Evolutionary conservation across 2,113 vertebrate species (phyloP).

Genomic region (Ariopsis seemanni): DNA sequence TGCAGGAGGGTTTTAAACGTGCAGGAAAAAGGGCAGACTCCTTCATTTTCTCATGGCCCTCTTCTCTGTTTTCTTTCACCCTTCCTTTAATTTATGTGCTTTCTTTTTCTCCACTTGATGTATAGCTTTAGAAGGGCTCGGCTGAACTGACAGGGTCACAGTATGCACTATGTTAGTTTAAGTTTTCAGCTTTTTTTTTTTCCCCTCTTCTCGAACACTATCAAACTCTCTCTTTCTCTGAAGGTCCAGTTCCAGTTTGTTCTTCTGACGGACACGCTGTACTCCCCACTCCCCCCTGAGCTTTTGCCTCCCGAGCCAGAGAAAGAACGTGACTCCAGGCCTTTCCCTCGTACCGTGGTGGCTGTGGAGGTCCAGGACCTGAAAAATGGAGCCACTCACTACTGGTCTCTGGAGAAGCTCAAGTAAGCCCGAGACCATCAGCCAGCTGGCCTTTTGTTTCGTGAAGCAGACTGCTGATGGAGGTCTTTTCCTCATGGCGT

Average conservation of each 20-base stretch:
- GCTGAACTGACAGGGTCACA: background rate
- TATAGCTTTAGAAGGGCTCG: slow-evolving; percentile 29
- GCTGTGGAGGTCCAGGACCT: slow-evolving; percentile 96
- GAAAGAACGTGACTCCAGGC: slow-evolving; percentile 74
- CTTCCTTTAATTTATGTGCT: slow-evolving; percentile 53
- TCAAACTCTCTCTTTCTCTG: background rate
- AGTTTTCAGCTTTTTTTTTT: background rate
- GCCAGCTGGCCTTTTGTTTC: background rate
- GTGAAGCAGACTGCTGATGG: background rate
- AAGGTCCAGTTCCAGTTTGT: slow-evolving; percentile 99
- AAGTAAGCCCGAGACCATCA: slow-evolving; percentile 72
- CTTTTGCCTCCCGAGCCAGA: slow-evolving; percentile 81
- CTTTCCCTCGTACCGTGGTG: slow-evolving; percentile 92
- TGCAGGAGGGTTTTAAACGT: slow-evolving; percentile 46
- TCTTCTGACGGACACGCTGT: slow-evolving; percentile 90
- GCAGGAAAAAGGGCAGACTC: background rate
- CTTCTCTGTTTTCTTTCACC: slow-evolving; percentile 30
- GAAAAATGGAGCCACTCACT: slow-evolving; percentile 96
- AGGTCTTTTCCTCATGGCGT: background rate
- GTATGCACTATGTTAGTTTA: background rate
- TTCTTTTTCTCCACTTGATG: slow-evolving; percentile 39
- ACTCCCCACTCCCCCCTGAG: slow-evolving; percentile 91
- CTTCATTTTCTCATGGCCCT: slow-evolving; percentile 28
- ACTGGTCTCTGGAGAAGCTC: slow-evolving; percentile 97
- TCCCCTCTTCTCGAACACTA: background rate